Evolutionary conservation across 2,888 invertebrate species (phyloP), one percentile per base, ranked within the genome.

Genomic region (Coleophora flavipennella): DNA sequence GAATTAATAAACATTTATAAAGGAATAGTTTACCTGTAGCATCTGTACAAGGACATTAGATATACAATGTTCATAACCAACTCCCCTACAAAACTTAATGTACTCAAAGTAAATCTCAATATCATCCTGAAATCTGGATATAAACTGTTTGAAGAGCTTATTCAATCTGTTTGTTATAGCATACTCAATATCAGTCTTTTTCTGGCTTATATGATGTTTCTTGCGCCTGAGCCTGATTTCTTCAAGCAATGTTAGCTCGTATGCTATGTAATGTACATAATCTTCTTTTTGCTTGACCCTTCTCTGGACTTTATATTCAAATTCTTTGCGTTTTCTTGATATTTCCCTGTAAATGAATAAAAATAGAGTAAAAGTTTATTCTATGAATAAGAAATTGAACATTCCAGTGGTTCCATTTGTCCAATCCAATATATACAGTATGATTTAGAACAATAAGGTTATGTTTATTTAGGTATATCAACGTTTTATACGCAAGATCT

Each of bases 71-170:
- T 80, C 68, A 51, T 86, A 88, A 7, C 87, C 84, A 20, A 90
- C 89, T 62, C 88, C 87, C 54, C 88, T 90, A 55, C 92, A 92
- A 65, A 94, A 95, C 56, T 92, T 91, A 38, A 95, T 90, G 57
- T 92, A 92, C 33, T 91, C 90, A 55, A 92, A 85, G 89, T 92
- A 94, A 40, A 95, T 81, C 48, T 90, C 86, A 31, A 91, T 72
- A 59, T 95, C 92, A 57, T 90, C 87, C 54, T 91, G 88, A 59
- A 91, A 94, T 47, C 89, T 85, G 27, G 83, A 80, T 39, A 91
- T 83, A 13, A 90, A 89, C 51, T 89, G 90, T 61, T 89, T 90
- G 60, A 92, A 95, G 13, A 95, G 70, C 56, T 86, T 87, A 56
- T 92, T 91, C 8, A 95, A 87, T 47, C 92, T 87, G 43, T 89